These are phyloP conservation scores for Hermatobates lingyangjiaoensis DNA, from an alignment of 1,140 invertebrate species.

Conservation along the genomic window DNA sequence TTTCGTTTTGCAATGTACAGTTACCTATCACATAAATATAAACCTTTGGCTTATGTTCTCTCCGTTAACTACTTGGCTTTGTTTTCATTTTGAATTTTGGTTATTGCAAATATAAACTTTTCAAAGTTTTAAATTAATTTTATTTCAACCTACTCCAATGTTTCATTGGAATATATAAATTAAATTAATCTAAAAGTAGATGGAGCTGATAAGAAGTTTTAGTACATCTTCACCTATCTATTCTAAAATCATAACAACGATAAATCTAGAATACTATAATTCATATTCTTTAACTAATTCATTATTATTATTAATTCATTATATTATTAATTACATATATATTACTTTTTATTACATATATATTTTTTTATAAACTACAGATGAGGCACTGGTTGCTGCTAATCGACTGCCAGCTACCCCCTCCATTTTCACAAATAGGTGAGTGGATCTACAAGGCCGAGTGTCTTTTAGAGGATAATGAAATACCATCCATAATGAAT, in stretches of 20 bases:
- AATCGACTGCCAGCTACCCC: slow-evolving; percentile 63
- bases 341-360: not conserved
- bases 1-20: too few relatives aligned
- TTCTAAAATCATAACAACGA: not conserved
- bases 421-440: slow-evolving; percentile 64
- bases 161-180: too few relatives aligned
- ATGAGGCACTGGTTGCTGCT: slow-evolving; percentile 68
- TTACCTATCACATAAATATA: too few relatives aligned
- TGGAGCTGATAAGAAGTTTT: not conserved
- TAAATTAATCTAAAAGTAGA: not conserved
- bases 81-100: too few relatives aligned
- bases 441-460: slow-evolving; percentile 79
- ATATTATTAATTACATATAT: not conserved
- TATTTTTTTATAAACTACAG: slow-evolving; percentile 23
- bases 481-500: slow-evolving; percentile 60
- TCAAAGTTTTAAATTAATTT: too few relatives aligned
- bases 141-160: too few relatives aligned
- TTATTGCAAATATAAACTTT: too few relatives aligned
- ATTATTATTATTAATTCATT: too few relatives aligned
- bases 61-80: too few relatives aligned
- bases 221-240: not conserved
- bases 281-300: too few relatives aligned
- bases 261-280: not conserved
- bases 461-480: slow-evolving; percentile 50
- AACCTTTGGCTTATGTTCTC: too few relatives aligned